phyloP scores from a whole-genome alignment of 92 coral and sea anemone genomes.

The Paragorgia papillata region DNA sequence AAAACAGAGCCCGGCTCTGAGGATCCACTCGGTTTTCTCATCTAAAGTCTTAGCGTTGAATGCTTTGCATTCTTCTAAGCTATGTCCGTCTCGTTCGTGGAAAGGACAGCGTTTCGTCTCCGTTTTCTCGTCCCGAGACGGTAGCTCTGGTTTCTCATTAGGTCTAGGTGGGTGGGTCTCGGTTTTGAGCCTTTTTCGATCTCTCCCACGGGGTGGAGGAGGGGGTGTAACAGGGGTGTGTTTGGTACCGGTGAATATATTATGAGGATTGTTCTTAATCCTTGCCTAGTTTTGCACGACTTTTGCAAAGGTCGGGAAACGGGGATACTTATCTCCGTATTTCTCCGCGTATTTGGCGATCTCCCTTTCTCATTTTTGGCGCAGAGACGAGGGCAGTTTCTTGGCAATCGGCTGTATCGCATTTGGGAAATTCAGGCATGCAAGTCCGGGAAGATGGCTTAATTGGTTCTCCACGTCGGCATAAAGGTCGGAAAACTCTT shows the following conservation, averaged over 20 bases:
- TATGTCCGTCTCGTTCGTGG: slow-evolving; percentile 39
- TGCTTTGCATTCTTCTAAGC: slow-evolving; percentile 36
- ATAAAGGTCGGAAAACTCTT: no score
- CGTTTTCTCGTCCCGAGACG: slow-evolving; percentile 3
- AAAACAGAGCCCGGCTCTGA: slow-evolving; percentile 49
- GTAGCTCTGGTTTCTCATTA: neutral
- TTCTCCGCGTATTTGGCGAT: slow-evolving; percentile 48
- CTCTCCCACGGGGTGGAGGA: slow-evolving; percentile 2
- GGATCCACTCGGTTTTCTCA: slow-evolving; percentile 48
- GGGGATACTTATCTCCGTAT: slow-evolving; percentile 50
- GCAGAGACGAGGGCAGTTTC: no score
- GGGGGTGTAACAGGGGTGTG: slow-evolving; percentile 3
- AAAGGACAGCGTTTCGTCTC: slow-evolving; percentile 26
- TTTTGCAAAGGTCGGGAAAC: slow-evolving; percentile 44
- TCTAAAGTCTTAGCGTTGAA: slow-evolving; percentile 32
- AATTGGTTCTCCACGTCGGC: slow-evolving; percentile 66
- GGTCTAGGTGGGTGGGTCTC: slow-evolving; percentile 2
- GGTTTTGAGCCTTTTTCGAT: slow-evolving; percentile 5
- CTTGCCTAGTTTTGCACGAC: slow-evolving; percentile 51
- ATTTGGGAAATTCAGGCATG: no score
- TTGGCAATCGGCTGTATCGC: slow-evolving; percentile 59
- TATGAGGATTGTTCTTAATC: slow-evolving; percentile 62
- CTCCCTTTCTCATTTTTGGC: slow-evolving; percentile 69
- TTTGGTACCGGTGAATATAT: slow-evolving; percentile 15
- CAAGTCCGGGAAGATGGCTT: slow-evolving; percentile 51